Conservation (phyloP, 2,797 vertebrate species). For the Antennarius maculatus region DNA sequence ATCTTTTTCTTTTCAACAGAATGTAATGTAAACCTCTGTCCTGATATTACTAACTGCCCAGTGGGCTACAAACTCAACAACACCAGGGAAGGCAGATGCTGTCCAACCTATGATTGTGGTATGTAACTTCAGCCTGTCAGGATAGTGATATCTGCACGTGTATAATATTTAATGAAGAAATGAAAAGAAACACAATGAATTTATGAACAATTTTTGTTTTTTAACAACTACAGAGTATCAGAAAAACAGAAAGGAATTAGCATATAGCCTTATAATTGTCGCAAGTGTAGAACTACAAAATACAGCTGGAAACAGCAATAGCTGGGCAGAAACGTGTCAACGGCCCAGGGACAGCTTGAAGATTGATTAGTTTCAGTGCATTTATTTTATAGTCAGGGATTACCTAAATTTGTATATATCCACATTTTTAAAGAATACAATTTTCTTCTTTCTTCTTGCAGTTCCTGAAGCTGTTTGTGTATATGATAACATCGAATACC, state of each 20-base stretch:
- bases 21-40: conserved; percentile 78
- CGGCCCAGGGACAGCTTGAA: no score
- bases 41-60: conserved; percentile 48
- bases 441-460: conserved; percentile 52
- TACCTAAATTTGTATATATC: neutral
- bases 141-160: neutral
- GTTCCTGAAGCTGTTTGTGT: conserved; percentile 78
- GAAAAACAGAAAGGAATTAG: no score
- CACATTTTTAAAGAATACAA: neutral
- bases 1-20: conserved; percentile 65
- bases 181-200: neutral
- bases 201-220: neutral
- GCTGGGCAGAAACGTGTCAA: no score
- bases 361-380: neutral
- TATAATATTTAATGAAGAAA: neutral
- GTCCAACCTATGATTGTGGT: conserved; percentile 78
- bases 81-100: conserved; percentile 67
- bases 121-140: conserved; percentile 38
- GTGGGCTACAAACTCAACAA: conserved; percentile 54
- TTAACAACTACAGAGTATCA: no score
- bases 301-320: no score
- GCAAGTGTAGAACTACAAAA: no score
- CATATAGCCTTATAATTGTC: no score
- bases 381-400: neutral
- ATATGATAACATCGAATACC: conserved; percentile 66